Conservation (phyloP, 2,797 vertebrate genomes). For the Phoeniculus purpureus region DNA sequence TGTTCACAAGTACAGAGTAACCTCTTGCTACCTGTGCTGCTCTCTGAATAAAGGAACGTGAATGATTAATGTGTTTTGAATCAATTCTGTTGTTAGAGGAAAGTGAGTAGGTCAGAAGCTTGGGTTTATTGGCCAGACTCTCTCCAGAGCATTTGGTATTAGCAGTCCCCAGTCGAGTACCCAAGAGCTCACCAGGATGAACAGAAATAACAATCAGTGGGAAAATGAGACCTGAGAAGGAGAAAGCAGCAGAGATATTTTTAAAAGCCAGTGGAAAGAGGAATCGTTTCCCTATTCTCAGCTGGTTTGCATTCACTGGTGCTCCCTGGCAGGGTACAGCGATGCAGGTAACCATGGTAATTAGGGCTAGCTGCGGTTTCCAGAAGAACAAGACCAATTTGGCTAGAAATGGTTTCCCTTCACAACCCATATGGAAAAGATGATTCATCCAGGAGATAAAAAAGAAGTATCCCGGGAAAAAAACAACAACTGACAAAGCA, state of each 20-base stretch:
- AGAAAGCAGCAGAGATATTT: neutral
- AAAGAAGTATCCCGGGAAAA: neutral
- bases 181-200: neutral
- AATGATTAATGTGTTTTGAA: neutral
- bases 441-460: neutral
- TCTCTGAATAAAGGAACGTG: neutral
- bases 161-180: neutral
- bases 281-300: neutral
- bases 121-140: neutral
- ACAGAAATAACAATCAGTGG: neutral
- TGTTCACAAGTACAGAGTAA: accelerated
- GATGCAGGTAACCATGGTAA: slow-evolving; percentile 43
- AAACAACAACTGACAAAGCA: neutral
- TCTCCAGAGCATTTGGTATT: neutral
- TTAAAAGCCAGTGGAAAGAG: neutral
- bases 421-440: neutral
- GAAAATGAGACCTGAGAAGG: neutral
- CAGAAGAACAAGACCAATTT: neutral
- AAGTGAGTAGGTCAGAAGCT: neutral
- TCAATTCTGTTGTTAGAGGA: neutral
- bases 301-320: neutral
- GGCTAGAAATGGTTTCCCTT: neutral
- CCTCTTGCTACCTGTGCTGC: neutral
- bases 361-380: slow-evolving; percentile 5
- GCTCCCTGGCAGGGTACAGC: neutral